These are phyloP conservation scores for Stichodactyla mertensii DNA, from an alignment of 64 coral and sea anemone species.

Conservation along the genomic window DNA sequence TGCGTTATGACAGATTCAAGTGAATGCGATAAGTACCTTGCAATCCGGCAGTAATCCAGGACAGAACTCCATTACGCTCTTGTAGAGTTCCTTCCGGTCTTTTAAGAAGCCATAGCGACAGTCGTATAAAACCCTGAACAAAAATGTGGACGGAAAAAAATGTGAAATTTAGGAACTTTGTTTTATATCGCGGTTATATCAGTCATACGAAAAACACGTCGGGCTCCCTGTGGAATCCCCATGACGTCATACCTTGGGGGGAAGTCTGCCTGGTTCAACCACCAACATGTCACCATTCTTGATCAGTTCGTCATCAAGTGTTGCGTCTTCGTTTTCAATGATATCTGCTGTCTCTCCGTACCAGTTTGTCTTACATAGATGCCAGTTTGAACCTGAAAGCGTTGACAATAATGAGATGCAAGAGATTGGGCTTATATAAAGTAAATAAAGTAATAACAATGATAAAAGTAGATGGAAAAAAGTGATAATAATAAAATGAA, in stretches of 20 bases:
- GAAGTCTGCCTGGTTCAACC: constrained; percentile 61
- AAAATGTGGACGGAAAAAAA: background rate
- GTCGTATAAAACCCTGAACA: constrained; percentile 57
- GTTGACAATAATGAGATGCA: background rate
- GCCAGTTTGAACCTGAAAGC: constrained; percentile 27
- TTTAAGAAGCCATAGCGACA: constrained; percentile 50
- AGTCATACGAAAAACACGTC: no score
- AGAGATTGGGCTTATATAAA: background rate
- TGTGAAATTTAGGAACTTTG: background rate
- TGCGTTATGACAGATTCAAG: background rate
- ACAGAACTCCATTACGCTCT: constrained; percentile 23
- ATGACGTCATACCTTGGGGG: constrained; percentile 54
- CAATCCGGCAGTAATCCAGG: constrained; percentile 60
- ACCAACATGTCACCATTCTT: constrained; percentile 64
- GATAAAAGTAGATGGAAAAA: background rate
- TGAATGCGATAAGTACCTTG: constrained; percentile 31
- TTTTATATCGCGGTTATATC: no score
- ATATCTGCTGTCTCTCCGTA: constrained; percentile 31
- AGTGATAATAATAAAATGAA: no score
- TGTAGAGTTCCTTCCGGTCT: background rate
- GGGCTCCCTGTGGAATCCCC: background rate
- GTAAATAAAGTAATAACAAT: background rate
- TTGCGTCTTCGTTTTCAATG: constrained; percentile 54
- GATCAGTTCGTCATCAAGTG: constrained; percentile 52
- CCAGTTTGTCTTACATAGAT: constrained; percentile 77